These are phyloP conservation scores for Heliocidaris erythrogramma DNA, from an alignment of 35 echinoderm and acorn worm species.

Conservation along the genomic window DNA sequence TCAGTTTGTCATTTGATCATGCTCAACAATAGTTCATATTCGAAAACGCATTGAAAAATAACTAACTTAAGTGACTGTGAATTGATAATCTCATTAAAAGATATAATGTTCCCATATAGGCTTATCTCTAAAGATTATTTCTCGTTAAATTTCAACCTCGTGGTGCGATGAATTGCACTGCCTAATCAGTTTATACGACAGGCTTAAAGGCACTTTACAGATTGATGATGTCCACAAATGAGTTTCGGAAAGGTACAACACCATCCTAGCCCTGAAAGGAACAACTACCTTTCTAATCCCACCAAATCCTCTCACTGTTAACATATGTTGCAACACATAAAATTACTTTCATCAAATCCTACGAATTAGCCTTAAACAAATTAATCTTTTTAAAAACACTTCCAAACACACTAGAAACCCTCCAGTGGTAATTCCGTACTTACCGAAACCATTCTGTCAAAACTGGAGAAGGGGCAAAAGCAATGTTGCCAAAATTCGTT, in stretches of 20 bases:
- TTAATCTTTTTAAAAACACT: background rate
- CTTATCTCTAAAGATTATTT: background rate
- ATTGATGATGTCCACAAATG: background rate
- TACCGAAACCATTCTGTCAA: background rate
- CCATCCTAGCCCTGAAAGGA: background rate
- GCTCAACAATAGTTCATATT: no score
- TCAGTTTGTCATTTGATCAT: no score
- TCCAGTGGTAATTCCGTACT: background rate
- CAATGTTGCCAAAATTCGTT: background rate
- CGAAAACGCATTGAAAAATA: no score
- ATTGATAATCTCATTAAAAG: no score
- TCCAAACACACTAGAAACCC: background rate
- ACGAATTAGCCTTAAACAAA: background rate
- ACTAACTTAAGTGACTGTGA: no score
- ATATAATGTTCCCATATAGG: no score
- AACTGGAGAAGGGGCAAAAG: background rate
- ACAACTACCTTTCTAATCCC: background rate
- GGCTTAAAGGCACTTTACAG: background rate
- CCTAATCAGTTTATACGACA: background rate
- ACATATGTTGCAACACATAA: slow-evolving; percentile 2
- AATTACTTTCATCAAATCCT: background rate
- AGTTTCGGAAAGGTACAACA: background rate
- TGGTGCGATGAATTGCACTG: background rate
- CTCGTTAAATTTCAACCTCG: background rate
- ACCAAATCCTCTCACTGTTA: background rate